These are phyloP conservation scores for Radopholus similis DNA, from an alignment of 1,140 invertebrate genomes.

Conservation along the genomic window DNA sequence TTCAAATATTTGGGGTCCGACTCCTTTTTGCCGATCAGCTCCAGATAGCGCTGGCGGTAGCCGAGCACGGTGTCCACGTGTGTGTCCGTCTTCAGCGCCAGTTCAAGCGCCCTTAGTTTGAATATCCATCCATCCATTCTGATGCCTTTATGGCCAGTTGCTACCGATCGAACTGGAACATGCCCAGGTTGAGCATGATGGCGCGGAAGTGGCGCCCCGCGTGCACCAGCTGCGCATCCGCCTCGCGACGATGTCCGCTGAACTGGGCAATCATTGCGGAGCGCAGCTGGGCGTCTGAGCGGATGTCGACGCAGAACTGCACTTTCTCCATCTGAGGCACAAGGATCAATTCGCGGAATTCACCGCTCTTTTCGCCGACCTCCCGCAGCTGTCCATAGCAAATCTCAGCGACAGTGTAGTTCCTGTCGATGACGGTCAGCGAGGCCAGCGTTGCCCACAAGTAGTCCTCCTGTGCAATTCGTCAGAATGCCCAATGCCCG, in stretches of 20 bases:
- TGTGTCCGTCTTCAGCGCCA: slow-evolving; percentile 75
- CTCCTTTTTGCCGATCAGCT: slow-evolving; percentile 72
- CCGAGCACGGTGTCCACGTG: slow-evolving; percentile 75
- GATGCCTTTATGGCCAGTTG: no score
- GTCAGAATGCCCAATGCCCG: neutral
- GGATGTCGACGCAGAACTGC: slow-evolving; percentile 78
- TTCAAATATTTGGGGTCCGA: slow-evolving; percentile 72
- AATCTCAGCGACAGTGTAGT: slow-evolving; percentile 80
- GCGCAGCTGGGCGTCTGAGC: slow-evolving; percentile 69
- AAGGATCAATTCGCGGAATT: neutral
- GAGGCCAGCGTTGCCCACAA: slow-evolving; percentile 86
- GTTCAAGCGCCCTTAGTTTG: slow-evolving; percentile 71
- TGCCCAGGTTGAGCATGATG: slow-evolving; percentile 74
- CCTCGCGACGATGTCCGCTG: slow-evolving; percentile 73
- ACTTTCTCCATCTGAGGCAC: slow-evolving; percentile 75
- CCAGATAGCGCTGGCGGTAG: slow-evolving; percentile 73
- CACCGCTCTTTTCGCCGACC: slow-evolving; percentile 49
- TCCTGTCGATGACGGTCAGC: slow-evolving; percentile 74
- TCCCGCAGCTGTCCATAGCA: slow-evolving; percentile 85
- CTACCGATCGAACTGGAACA: slow-evolving; percentile 79
- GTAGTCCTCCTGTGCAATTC: slow-evolving; percentile 68
- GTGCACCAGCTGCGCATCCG: slow-evolving; percentile 77
- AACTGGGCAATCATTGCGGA: slow-evolving; percentile 77
- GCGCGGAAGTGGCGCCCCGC: slow-evolving; percentile 74
- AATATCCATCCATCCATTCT: neutral